Percentiles rank a stretch among this genome's conserved stretches.
These are phyloP conservation scores for Motacilla alba DNA, from an alignment of 2,113 vertebrate species.

Conservation along the genomic window DNA sequence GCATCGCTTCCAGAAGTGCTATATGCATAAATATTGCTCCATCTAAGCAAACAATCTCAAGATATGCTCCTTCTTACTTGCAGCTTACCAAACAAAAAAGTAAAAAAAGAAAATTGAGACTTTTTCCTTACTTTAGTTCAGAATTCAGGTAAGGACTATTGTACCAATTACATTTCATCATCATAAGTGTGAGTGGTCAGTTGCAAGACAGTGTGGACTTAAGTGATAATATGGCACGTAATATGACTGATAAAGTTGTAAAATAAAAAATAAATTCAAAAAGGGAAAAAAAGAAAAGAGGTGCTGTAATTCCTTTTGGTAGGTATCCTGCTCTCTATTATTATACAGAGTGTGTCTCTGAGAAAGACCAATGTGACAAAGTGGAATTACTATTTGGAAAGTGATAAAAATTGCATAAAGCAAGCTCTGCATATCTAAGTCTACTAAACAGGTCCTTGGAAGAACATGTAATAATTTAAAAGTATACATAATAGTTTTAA, in stretches of 20 bases:
- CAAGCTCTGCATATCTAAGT: neutral
- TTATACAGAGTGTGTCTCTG: neutral
- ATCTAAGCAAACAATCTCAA: neutral
- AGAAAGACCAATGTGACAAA: neutral
- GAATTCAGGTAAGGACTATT: neutral
- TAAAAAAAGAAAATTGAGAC: neutral
- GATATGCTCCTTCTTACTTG: neutral
- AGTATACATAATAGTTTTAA: conserved; percentile 36
- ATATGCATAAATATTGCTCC: fast-evolving
- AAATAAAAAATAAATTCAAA: neutral
- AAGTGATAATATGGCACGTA: neutral
- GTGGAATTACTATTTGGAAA: conserved; percentile 1
- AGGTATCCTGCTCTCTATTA: neutral
- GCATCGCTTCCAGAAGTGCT: neutral
- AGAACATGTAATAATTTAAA: neutral
- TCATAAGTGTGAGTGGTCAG: neutral
- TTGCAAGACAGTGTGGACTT: neutral
- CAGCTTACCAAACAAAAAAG: neutral
- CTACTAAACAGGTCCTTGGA: conserved; percentile 9
- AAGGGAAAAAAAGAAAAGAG: neutral
- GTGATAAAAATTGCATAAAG: neutral
- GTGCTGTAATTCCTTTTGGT: neutral
- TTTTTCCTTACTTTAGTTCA: neutral
- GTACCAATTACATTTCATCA: neutral
- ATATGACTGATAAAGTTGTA: neutral